Evolutionary conservation across 2,113 vertebrate genomes (phyloP).

Genomic region (Melierax canorus): DNA sequence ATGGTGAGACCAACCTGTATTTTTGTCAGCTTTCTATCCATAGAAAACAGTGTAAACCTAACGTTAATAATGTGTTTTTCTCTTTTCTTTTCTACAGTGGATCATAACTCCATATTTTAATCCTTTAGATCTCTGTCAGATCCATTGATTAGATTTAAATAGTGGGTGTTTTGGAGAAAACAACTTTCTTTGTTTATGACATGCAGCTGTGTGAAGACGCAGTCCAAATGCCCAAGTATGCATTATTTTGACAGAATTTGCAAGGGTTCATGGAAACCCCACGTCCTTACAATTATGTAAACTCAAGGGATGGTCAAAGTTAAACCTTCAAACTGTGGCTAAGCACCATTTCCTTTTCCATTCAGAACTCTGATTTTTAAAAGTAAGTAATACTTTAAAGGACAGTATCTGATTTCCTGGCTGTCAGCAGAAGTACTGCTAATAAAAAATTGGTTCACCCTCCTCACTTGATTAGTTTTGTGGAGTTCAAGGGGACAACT

Average conservation of each 20-base stretch:
- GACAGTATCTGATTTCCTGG: background rate
- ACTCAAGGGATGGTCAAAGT: background rate
- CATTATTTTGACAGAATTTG: background rate
- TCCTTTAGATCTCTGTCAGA: conserved; percentile 1
- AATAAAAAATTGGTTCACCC: background rate
- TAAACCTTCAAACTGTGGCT: background rate
- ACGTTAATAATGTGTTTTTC: background rate
- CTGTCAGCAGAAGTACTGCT: background rate
- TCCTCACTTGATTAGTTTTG: background rate
- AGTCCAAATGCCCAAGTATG: background rate
- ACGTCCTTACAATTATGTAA: background rate
- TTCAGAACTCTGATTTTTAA: background rate
- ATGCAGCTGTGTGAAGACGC: background rate
- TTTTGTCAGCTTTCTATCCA: background rate
- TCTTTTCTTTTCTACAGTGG: background rate
- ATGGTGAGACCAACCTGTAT: background rate
- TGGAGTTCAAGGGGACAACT: background rate
- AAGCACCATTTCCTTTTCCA: background rate
- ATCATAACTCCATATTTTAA: background rate
- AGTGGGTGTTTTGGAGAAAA: background rate
- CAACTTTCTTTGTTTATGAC: conserved; percentile 16
- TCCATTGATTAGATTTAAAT: conserved; percentile 29
- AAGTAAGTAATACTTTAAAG: background rate
- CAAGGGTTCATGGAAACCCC: background rate
- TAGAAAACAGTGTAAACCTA: background rate